Percentiles rank a stretch among this genome's conserved stretches.
phyloP scores from a whole-genome alignment of 2,888 invertebrate genomes.

The Amphipoea lucens region DNA sequence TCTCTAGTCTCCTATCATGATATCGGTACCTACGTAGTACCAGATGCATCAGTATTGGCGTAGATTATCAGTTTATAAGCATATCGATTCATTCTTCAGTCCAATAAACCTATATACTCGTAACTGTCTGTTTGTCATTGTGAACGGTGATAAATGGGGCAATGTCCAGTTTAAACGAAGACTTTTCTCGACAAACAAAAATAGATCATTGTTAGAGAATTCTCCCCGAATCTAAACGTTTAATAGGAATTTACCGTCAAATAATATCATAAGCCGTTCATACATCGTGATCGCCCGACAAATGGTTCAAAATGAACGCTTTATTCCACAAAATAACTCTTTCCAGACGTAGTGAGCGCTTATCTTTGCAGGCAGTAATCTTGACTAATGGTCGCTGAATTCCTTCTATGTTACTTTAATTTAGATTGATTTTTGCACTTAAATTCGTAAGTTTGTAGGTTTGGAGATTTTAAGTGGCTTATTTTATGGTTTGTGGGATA shows the following conservation, averaged over 20 bases:
- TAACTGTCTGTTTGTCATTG: not conserved
- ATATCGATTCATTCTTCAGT: not conserved
- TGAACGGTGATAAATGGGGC: not conserved
- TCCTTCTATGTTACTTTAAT: slow-evolving; percentile 61
- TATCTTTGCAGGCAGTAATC: slow-evolving; percentile 62
- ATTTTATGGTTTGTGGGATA: not conserved
- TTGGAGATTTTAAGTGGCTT: slow-evolving; percentile 2
- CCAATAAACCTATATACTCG: not conserved
- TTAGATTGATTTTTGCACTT: slow-evolving; percentile 64
- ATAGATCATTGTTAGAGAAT: slow-evolving; percentile 6
- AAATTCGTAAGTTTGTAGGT: slow-evolving; percentile 40
- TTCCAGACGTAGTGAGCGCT: slow-evolving; percentile 52
- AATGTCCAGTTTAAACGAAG: not conserved
- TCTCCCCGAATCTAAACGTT: slow-evolving; percentile 13
- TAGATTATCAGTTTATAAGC: not conserved
- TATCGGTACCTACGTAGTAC: too few relatives aligned
- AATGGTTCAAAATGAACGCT: slow-evolving; percentile 60
- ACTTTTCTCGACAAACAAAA: slow-evolving; percentile 1
- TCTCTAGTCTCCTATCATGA: too few relatives aligned
- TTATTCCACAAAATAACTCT: slow-evolving; percentile 63
- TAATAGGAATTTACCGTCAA: slow-evolving; percentile 57
- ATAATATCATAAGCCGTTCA: slow-evolving; percentile 56
- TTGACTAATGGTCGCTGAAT: slow-evolving; percentile 59
- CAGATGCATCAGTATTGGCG: not conserved
- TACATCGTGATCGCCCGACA: slow-evolving; percentile 50